Base-by-base conservation (phyloP, 1,140 invertebrate species). In the Drosophila kikkawai region DNA sequence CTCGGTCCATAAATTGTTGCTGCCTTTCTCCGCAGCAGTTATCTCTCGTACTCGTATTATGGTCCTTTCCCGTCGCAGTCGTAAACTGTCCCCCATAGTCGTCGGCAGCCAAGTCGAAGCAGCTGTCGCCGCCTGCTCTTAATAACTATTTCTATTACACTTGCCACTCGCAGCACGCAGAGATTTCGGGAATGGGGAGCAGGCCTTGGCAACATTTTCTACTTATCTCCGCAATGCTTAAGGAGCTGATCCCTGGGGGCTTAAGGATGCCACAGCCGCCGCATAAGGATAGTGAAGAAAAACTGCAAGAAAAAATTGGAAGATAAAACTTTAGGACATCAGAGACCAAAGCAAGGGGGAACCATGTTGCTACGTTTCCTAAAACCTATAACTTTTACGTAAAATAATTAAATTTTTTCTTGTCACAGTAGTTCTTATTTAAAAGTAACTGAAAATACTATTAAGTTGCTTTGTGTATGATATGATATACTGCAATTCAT, bases 81-180 rank as follows among this genome's bases (percentile, higher is more conserved):
- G 77, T 85, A 85, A 85, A 85, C 82, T 55, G 34, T 81, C 75
- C 73, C 64, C 76, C 75, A 64, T 79, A 71, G 83, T 83, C 80
- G 83, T 83, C 80, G 60, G 44, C 75, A 47, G 50, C 65, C 65
- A 63, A 66, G 32, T 22, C 45, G 47, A 58, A 69, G 37, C 68
- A 71, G 60, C 68, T 74, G 76, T 69, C 78, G 56, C 75, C 66
- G 60, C 53, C 70, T 82, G 80, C 68, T 69, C 86, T 83, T 87
- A 87, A 87, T 87, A 87, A 87, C 83, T 87, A 87, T 88, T 87
- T 87, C 83, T 83, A 88, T 88, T 80, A 80, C 77, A 87, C 83
- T 87, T 87, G 84, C 80, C 84, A 87, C 84, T 74, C 83, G 48
- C 56, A 70, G 57, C 83, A 87, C 83, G 84, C 84, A 80, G 73